Percentiles rank a stretch among this genome's conserved stretches.
phyloP scores from a whole-genome alignment of 2,797 vertebrate species.

The Helostoma temminkii region DNA sequence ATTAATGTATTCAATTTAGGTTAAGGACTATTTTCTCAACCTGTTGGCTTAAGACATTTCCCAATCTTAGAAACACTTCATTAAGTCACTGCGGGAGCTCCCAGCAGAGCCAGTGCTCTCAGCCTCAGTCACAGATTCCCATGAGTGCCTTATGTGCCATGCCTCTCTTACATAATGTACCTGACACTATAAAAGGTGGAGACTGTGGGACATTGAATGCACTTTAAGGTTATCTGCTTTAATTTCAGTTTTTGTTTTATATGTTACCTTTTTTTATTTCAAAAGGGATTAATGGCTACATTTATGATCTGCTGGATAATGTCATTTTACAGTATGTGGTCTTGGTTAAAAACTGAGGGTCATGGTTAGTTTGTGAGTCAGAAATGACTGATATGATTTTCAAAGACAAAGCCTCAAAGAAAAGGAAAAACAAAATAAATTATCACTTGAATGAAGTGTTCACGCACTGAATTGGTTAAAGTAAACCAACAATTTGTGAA shows the following conservation, averaged over 20 bases:
- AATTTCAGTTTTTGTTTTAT: constrained; percentile 27
- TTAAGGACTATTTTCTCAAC: not conserved
- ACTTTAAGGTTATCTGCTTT: constrained; percentile 70
- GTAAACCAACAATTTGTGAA: too few relatives aligned
- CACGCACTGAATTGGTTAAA: too few relatives aligned
- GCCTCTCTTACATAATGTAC: constrained; percentile 11
- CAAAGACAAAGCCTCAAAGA: not conserved
- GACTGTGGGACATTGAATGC: constrained; percentile 63
- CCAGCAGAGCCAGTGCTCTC: constrained; percentile 36
- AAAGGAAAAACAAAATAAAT: not conserved
- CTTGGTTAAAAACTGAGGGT: not conserved
- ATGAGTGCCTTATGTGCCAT: constrained; percentile 48
- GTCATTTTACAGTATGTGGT: not conserved
- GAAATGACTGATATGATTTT: not conserved
- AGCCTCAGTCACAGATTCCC: constrained; percentile 22
- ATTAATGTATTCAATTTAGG: too few relatives aligned
- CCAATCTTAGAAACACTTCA: constrained; percentile 12
- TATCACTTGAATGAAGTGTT: not conserved
- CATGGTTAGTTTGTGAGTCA: constrained; percentile 12
- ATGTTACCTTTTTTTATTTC: constrained; percentile 46
- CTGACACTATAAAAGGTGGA: constrained; percentile 12
- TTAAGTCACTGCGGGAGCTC: not conserved
- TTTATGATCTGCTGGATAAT: constrained; percentile 17
- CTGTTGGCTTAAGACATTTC: not conserved
- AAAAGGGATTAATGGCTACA: constrained; percentile 13